Base-by-base conservation (phyloP, 2,888 invertebrate species). In the Mimachlamys varia region DNA sequence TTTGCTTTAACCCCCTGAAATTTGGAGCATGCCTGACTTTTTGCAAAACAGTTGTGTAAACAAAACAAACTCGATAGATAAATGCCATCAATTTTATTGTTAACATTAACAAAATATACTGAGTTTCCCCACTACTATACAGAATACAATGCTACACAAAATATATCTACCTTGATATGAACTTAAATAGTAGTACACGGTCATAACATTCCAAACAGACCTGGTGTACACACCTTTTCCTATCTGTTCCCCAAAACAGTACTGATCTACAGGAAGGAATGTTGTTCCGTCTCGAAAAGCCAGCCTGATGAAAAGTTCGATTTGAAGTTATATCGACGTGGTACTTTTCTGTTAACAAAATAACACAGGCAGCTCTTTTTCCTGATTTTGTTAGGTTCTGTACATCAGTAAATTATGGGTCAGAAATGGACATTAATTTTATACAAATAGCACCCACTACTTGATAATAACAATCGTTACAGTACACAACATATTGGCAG, bases 391-490 rank as follows among this genome's bases (percentile, higher is more conserved):
- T 19, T 5, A 58, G 2, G 22, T 22, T 22, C 19, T 19, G 58
- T 22, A 76, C 33, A 76, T 27, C 76, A 76, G 76, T 33, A 76
- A 76, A 33, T 27, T 76, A 76, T 33, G 76, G 27, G 5, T 76
- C 76, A 76, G 76, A 76, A 27, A 76, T 76, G 76, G 76, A 76
- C 27, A 76, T 76, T 76, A 33, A 76, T 33, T 10, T 27, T 76
- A 33, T 22, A 76, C 76, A 76, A 76, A 88, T 49, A 50, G 76
- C 89, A 89, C 50, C 87, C 76, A 89, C 33, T 7, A 87, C 13
- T 89, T n/a, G 49, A 33, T 49, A 50, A 50, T 49, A 87, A 49
- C 87, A 89, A 44, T 76, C 27, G 49, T 62, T 49, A 89, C 76
- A 76, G 50, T 76, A 58, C 76, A 89, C 19, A 76, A 62, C 89